Evolutionary conservation across 2,797 vertebrate species (phyloP).

Genomic region (Eulemur albifrons): DNA sequence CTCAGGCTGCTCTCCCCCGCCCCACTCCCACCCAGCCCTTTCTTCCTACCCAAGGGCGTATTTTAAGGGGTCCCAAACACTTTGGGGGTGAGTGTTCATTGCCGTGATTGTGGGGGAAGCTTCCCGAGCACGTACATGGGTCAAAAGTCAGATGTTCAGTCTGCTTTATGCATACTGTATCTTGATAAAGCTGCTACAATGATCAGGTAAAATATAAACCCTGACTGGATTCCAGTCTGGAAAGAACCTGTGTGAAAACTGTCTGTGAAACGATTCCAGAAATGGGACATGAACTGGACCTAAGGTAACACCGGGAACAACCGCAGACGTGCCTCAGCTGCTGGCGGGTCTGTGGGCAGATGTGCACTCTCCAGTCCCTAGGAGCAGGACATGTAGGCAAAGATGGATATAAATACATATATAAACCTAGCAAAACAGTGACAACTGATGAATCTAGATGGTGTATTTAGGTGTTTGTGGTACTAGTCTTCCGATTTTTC

Average conservation of each 20-base stretch:
- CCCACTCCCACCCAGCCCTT: background rate
- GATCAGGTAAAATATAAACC: background rate
- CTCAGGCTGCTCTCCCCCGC: too few species aligned
- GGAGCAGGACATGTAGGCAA: background rate
- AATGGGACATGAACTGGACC: background rate
- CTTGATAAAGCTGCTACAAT: background rate
- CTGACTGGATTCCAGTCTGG: background rate
- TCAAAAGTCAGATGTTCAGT: background rate
- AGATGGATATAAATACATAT: background rate
- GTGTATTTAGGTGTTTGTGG: background rate
- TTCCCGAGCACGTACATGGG: background rate
- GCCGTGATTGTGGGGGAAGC: too few species aligned
- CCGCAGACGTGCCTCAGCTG: accelerated
- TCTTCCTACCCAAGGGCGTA: background rate
- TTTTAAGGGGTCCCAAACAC: background rate
- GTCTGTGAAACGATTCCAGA: background rate
- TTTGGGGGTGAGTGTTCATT: background rate
- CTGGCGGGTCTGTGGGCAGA: accelerated
- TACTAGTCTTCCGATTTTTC: background rate
- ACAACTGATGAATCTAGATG: background rate
- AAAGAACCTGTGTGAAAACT: background rate
- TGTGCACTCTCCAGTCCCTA: background rate
- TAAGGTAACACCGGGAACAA: background rate
- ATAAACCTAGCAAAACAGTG: background rate
- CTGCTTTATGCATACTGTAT: background rate